Evolutionary conservation across 35 echinoderm and acorn worm species (phyloP).

Genomic region (Lytechinus variegatus): DNA sequence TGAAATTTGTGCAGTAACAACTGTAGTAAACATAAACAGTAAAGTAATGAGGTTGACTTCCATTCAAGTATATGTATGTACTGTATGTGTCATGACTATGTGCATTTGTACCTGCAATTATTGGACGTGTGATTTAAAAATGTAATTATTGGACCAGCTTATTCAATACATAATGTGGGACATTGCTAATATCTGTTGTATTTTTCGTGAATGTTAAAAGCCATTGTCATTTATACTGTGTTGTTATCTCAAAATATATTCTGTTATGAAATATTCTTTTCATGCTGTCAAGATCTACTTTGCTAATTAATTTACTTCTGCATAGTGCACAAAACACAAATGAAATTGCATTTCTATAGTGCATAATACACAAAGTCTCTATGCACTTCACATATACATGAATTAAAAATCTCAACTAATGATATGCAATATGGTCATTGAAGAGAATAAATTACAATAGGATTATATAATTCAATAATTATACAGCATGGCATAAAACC

Average conservation of each 20-base stretch:
- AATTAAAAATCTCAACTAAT: no score
- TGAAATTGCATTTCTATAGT: no score
- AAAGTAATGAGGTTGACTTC: background rate
- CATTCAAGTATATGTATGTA: background rate
- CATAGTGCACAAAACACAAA: background rate
- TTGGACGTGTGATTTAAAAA: background rate
- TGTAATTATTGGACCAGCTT: no score
- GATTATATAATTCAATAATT: no score
- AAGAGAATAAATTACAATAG: no score
- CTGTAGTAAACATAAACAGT: background rate
- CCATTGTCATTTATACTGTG: background rate
- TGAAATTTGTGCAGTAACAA: background rate
- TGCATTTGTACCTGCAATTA: background rate
- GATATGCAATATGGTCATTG: no score
- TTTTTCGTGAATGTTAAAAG: background rate
- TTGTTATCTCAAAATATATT: background rate
- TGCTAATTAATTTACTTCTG: background rate
- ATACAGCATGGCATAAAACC: no score
- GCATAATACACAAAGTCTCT: no score
- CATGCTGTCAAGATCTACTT: background rate
- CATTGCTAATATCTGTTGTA: background rate
- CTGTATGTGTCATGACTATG: background rate
- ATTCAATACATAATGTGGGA: background rate
- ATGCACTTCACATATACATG: no score
- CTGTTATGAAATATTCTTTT: background rate